Percentiles rank a stretch among this genome's conserved stretches.
These are phyloP conservation scores for Bellardia pandia DNA, from an alignment of 2,888 invertebrate species.

Conservation along the genomic window DNA sequence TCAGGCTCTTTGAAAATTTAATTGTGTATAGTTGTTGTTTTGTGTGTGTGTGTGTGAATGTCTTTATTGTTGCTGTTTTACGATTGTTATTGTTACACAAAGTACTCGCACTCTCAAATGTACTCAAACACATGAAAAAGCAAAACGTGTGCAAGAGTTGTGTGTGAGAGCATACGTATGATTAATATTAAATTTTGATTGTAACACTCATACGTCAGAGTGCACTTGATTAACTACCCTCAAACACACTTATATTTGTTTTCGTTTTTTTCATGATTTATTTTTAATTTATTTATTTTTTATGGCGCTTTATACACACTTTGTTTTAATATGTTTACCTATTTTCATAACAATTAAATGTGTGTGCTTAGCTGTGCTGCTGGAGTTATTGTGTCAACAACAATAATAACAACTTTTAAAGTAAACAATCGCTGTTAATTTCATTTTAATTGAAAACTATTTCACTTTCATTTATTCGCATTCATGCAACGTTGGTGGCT, in stretches of 20 bases:
- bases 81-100: conserved; percentile 10
- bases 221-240: conserved; percentile 54
- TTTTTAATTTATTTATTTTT: conserved; percentile 26
- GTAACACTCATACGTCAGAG: conserved; percentile 59
- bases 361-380: conserved; percentile 11
- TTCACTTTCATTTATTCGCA: conserved; percentile 17
- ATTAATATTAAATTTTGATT: conserved; percentile 63
- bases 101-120: conserved; percentile 6
- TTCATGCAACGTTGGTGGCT: background rate
- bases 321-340: background rate
- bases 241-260: background rate
- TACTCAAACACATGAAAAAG: conserved; percentile 4
- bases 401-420: background rate
- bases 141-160: background rate
- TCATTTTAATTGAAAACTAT: conserved; percentile 50
- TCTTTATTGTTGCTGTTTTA: background rate
- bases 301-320: background rate
- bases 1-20: conserved; percentile 28
- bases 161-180: conserved; percentile 19
- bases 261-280: background rate
- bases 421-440: conserved; percentile 28
- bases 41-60: background rate
- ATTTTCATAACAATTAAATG: conserved; percentile 20
- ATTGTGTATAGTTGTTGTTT: conserved; percentile 13
- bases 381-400: background rate